phyloP scores from a whole-genome alignment of 2,113 vertebrate species.

The Esox niger region DNA sequence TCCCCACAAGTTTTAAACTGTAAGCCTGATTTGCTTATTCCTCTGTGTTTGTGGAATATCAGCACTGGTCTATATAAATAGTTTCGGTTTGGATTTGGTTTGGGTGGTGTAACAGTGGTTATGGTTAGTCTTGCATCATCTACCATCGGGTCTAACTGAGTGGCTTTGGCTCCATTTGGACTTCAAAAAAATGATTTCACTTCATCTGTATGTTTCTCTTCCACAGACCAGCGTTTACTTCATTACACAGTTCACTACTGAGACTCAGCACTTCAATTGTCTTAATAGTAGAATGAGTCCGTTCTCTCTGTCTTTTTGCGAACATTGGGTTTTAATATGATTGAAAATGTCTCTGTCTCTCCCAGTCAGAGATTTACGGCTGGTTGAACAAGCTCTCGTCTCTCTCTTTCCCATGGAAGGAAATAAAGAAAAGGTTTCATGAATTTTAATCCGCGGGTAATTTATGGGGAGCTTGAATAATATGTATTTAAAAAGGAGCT shows the following conservation, averaged over 20 bases:
- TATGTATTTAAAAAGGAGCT: slow-evolving; percentile 71
- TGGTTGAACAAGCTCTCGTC: slow-evolving; percentile 47
- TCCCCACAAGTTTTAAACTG: background rate
- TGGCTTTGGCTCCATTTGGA: slow-evolving; percentile 38
- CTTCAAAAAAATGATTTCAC: slow-evolving; percentile 29
- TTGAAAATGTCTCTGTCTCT: slow-evolving; percentile 52
- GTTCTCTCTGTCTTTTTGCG: slow-evolving; percentile 34
- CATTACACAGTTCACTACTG: slow-evolving; percentile 44
- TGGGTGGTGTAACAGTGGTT: slow-evolving; percentile 21
- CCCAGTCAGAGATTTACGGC: slow-evolving; percentile 56
- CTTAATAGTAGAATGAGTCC: slow-evolving; percentile 31
- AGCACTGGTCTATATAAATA: slow-evolving; percentile 50
- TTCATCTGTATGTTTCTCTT: slow-evolving; percentile 10
- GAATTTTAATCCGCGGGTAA: slow-evolving; percentile 72
- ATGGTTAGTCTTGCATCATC: slow-evolving; percentile 34
- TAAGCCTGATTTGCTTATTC: slow-evolving; percentile 7
- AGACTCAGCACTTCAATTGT: slow-evolving; percentile 28
- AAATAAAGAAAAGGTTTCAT: slow-evolving; percentile 66
- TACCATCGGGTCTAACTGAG: slow-evolving; percentile 41
- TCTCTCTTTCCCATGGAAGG: slow-evolving; percentile 49
- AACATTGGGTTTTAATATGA: slow-evolving; percentile 57
- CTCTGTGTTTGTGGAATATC: slow-evolving; percentile 42
- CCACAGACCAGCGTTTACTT: slow-evolving; percentile 25
- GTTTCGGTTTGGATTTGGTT: slow-evolving; percentile 44
- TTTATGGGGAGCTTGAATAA: slow-evolving; percentile 71